Evolutionary conservation across 2,113 vertebrate species (phyloP), one percentile per base, ranked within the genome.

Genomic region (Elanus axillaris): DNA sequence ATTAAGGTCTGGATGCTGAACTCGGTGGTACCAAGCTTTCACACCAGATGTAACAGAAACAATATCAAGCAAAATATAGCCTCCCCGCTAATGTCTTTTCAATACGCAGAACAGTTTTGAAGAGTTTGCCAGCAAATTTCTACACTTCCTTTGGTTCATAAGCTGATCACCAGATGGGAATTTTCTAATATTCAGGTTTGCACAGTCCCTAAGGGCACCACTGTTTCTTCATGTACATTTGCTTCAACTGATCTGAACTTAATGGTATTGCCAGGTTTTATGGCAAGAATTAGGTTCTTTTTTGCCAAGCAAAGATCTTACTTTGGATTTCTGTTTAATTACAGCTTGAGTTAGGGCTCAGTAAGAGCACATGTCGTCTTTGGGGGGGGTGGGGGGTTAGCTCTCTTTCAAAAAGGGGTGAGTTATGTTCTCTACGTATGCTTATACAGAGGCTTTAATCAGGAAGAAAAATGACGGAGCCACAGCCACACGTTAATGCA

Each of bases 101-200:
- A 95, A 85, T 85, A 78, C 2, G 21, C 69, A 32, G 56, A 91
- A 62, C n/a, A 50, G 84, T 96, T 97, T 91, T 97, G 95, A 97
- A 97, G 94, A 87, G 73, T 66, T 78, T 95, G 96, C 97, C 96
- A 97, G 89, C 68, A 91, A 89, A 96, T 95, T 95, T 96, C 86
- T 96, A 85, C 45, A 85, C 93, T 95, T 97, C 93, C 91, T 94
- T 95, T 73, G 66, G 86, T 94, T 84, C 58, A n/a, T 82, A 95
- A 95, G 89, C 95, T 94, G 95, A 97, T 95, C 77, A 82, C 86
- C 91, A 93, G 73, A 96, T 93, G 91, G 93, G 86, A 94, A 76
- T 95, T 94, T 95, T 95, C 86, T 97, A 95, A 97, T 90, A 92
- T 76, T 87, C 84, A 91, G 76, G 68, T 92, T 60, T 84, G 64